Evolutionary conservation across 1,140 invertebrate species (phyloP), one percentile per base, ranked within the genome.

Genomic region (Drosophila seguyi): DNA sequence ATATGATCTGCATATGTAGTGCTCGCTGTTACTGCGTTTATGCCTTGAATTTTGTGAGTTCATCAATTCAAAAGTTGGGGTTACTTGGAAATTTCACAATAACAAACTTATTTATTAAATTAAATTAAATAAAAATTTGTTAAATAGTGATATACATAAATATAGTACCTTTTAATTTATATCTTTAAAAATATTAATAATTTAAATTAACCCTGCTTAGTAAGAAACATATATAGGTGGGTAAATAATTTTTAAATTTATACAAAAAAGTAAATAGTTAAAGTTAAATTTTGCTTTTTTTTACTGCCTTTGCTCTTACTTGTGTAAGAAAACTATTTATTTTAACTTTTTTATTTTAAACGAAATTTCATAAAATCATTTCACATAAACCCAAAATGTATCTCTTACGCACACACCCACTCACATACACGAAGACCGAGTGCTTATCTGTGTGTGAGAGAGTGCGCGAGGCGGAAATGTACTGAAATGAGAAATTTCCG

Each of bases 401-500:
- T 42, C 29, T 8, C 27, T n/a, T 38, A 31, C 14, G n/a, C 61
- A 29, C 20, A 25, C 44, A 60, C 20, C 6, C 58, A 7, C 29
- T 25, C 45, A 25, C 18, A 11, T 20, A 16, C 47, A 27, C 16
- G 11, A 27, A 31, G 18, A n/a, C 20, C 31, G 22, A 60, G 20
- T 68, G 60, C 41, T 68, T 68, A 62, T 50, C 18, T 53, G 55
- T 59, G 67, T 41, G 39, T 41, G 39, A 57, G 55, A 47, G 53
- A 53, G 75, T 61, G 47, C 50, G 72, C 65, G 85, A 78, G 31
- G 66, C 84, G 84, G 84, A 88, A 88, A 88, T 88, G 84, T 88
- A 88, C 80, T 81, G 85, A 90, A 88, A 88, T 90, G 84, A 88
- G 84, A 88, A 88, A 88, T 88, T 88, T 88, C 84, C 84, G 84